Conservation (phyloP, 1,140 invertebrate species). For the Hyles euphorbiae region DNA sequence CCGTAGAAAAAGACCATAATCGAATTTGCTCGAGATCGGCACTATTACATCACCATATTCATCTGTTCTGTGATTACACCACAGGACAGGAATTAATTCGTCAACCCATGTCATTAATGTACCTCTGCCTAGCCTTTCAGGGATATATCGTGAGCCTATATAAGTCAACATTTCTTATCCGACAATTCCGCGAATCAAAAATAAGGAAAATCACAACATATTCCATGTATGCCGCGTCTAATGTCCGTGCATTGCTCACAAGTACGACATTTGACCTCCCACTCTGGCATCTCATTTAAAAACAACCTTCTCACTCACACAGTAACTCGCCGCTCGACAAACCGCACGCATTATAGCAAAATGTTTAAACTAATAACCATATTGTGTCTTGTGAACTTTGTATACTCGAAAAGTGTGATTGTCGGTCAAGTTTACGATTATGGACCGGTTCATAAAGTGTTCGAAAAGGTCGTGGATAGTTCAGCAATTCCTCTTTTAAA, state of each 20-base stretch:
- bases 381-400: constrained; percentile 18
- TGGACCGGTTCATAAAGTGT: constrained; percentile 44
- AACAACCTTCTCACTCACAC: constrained; percentile 12
- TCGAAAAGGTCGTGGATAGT: constrained; percentile 39
- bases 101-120: too few species aligned
- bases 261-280: constrained; percentile 30
- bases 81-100: too few species aligned
- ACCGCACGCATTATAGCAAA: constrained; percentile 9
- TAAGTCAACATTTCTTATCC: neutral
- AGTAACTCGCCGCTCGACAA: neutral
- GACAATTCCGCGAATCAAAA: too few species aligned
- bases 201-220: constrained; percentile 3
- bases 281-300: constrained; percentile 7
- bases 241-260: neutral
- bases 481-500: constrained; percentile 39
- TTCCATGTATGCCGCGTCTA: neutral
- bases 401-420: constrained; percentile 40
- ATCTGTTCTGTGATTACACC: too few species aligned
- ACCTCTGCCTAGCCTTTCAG: neutral
- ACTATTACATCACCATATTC: too few species aligned
- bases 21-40: too few species aligned
- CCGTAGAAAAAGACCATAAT: too few species aligned
- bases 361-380: constrained; percentile 38
- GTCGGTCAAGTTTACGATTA: constrained; percentile 51
- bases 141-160: neutral